These are phyloP conservation scores for Cerceris rybyensis DNA, from an alignment of 2,888 invertebrate genomes.

Conservation along the genomic window DNA sequence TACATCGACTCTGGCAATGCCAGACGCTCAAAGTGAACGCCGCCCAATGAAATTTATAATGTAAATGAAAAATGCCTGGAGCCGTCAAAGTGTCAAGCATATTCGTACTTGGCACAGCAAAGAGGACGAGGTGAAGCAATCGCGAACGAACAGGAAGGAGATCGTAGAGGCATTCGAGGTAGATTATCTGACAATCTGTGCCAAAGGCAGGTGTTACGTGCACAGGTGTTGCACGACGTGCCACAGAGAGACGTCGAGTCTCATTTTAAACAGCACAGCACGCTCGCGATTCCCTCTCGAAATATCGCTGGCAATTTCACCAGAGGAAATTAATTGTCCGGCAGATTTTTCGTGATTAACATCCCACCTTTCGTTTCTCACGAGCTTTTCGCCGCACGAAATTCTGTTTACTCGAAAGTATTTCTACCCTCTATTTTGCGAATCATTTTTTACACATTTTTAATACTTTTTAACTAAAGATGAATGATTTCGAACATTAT, in stretches of 20 bases:
- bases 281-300: constrained; percentile 12
- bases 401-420: too few species aligned
- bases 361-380: constrained; percentile 38
- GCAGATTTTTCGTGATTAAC: constrained; percentile 37
- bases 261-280: constrained; percentile 17
- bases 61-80: too few species aligned
- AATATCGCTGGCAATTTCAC: constrained; percentile 50
- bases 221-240: constrained; percentile 23
- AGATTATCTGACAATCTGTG: constrained; percentile 51
- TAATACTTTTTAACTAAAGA: too few species aligned
- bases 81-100: too few species aligned
- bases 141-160: neutral
- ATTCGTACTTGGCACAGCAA: neutral
- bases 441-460: too few species aligned
- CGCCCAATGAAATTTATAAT: too few species aligned
- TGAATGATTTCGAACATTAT: too few species aligned
- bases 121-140: neutral
- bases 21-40: too few species aligned
- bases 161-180: constrained; percentile 27
- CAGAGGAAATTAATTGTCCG: constrained; percentile 45
- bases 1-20: too few species aligned
- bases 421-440: too few species aligned
- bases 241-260: constrained; percentile 9
- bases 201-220: constrained; percentile 37
- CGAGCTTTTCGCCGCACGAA: neutral